A percentile compares a stretch with the other conserved stretches of the same genome.
Evolutionary conservation across 92 coral and sea anemone genomes (phyloP).

Genomic region (Heteractis magnifica): DNA sequence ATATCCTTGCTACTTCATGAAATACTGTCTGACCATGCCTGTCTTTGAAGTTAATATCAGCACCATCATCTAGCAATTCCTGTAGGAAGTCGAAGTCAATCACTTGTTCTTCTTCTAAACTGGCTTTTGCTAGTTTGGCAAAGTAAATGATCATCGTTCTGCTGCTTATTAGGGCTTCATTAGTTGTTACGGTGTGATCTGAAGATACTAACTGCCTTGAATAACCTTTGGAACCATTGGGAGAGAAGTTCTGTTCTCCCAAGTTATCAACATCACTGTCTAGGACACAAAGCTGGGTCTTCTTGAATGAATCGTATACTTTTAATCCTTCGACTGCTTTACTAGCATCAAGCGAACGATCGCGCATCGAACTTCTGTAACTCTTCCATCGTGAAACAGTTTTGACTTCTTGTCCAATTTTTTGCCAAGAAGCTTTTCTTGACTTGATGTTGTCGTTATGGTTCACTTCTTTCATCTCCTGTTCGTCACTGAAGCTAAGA

Average conservation of each 20-base stretch:
- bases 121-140: slow-evolving; percentile 84
- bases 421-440: slow-evolving; percentile 53
- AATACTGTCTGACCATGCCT: slow-evolving; percentile 88
- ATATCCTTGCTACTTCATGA: slow-evolving; percentile 95
- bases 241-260: slow-evolving; percentile 47
- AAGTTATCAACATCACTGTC: slow-evolving; percentile 92
- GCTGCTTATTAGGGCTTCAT: slow-evolving; percentile 36
- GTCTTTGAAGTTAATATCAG: slow-evolving; percentile 87
- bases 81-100: slow-evolving; percentile 86
- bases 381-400: slow-evolving; percentile 75
- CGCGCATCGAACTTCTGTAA: slow-evolving; percentile 70
- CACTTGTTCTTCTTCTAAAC: slow-evolving; percentile 65
- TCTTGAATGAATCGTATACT: not conserved
- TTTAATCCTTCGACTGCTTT: slow-evolving; percentile 13
- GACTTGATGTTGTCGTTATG: slow-evolving; percentile 35
- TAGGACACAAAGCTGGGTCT: slow-evolving; percentile 43
- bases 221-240: slow-evolving; percentile 41
- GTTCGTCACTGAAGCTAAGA: slow-evolving; percentile 29
- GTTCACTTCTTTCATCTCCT: slow-evolving; percentile 54
- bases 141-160: slow-evolving; percentile 90
- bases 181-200: not conserved
- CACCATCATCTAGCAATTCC: slow-evolving; percentile 70
- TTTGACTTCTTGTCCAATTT: slow-evolving; percentile 50
- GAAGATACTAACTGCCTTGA: not conserved
- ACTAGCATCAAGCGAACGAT: not conserved